Base-by-base conservation (phyloP, 1,140 invertebrate genomes). In the Ephestia elutella region DNA sequence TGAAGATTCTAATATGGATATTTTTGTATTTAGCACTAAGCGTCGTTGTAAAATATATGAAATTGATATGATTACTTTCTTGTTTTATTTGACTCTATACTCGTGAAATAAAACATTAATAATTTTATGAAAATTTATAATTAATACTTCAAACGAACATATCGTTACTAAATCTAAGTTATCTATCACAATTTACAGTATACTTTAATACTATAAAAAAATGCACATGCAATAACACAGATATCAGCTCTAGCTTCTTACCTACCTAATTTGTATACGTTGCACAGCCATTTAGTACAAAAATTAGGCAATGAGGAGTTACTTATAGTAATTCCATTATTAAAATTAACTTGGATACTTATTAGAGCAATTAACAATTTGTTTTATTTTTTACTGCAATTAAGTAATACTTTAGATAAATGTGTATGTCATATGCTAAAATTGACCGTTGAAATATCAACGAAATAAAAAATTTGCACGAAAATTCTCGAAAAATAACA, bases 1-100 rank as follows among this genome's bases (percentile, higher is more conserved):
- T 60, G 51, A 63, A 60, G 57, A 15, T 44, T 44, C n/a, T 1
- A 51, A 70, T 70, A 68, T 80, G 71, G 66, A 82, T 80, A 77
- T 86, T 86, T 86, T 86, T 86, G 77, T 86, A 86, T 84, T 71
- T 86, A 84, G 75, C n/a, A 35, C 5, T 82, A 82, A 86, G 80
- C 60, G 68, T 78, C 66, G 72, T 75, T 86, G 71, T 82, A 82
- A 59, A 62, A 82, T 80, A 77, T 81, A 84, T 77, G 71, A 71
- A 80, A 80, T 73, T 79, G 75, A 74, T 79, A 82, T 79, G 70
- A 44, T 44, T 44, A 44, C 10, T 44, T 15, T 44, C n/a, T 44
- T 75, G 71, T 78, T 61, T 63, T 67, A 59, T 59, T 54, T 49
- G 44, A 54, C 57, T 63, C 66, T 66, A 69, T 1, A 10, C 9